A percentile compares a stretch with the other conserved stretches of the same genome.
These are phyloP conservation scores for Megaptera novaeangliae DNA, from an alignment of 2,113 vertebrate species.

Conservation along the genomic window DNA sequence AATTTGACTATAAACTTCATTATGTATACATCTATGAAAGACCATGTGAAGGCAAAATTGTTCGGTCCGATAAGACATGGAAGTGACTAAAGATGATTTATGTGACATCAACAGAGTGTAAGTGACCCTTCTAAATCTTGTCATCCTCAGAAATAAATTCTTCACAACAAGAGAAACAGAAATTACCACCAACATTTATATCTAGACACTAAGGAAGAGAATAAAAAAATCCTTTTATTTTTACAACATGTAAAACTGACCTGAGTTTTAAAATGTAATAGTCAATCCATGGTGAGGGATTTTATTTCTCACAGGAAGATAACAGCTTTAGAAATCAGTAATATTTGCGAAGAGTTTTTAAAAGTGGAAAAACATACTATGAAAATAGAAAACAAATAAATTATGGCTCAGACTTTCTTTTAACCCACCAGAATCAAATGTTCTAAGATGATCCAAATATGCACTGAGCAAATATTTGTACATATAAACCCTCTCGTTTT, in stretches of 20 bases:
- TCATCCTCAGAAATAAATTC: slow-evolving; percentile 74
- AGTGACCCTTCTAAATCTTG: slow-evolving; percentile 70
- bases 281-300: neutral
- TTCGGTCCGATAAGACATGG: slow-evolving; percentile 15
- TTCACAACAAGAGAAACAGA: slow-evolving; percentile 65
- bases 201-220: slow-evolving; percentile 5
- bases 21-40: slow-evolving; percentile 28
- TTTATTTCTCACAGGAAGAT: slow-evolving; percentile 19
- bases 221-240: slow-evolving; percentile 48
- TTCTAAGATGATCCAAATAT: slow-evolving; percentile 65
- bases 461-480: slow-evolving; percentile 62
- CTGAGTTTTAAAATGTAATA: slow-evolving; percentile 48
- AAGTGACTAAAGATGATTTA: slow-evolving; percentile 62
- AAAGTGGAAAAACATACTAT: slow-evolving; percentile 54
- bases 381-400: slow-evolving; percentile 66
- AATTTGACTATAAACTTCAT: neutral
- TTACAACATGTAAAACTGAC: slow-evolving; percentile 58
- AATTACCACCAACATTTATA: slow-evolving; percentile 62
- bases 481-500: slow-evolving; percentile 58
- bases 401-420: slow-evolving; percentile 55
- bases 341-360: slow-evolving; percentile 40
- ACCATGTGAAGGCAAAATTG: slow-evolving; percentile 29
- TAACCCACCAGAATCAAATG: slow-evolving; percentile 32
- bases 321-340: slow-evolving; percentile 65
- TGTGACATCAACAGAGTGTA: slow-evolving; percentile 52